phyloP scores from a whole-genome alignment of 1,140 invertebrate species.

The Brachionus paranguensis region DNA sequence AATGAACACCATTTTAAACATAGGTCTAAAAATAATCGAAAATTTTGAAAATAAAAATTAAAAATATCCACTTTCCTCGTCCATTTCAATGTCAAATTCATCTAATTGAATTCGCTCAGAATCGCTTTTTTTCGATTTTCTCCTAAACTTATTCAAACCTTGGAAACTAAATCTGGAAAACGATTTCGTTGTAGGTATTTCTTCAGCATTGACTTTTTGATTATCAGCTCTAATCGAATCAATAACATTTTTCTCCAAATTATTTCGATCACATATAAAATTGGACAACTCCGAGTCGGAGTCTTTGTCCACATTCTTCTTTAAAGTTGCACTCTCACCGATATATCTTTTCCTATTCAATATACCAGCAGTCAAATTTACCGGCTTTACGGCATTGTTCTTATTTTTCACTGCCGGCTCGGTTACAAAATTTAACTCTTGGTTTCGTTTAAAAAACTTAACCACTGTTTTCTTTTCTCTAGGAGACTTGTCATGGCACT shows the following conservation, averaged over 20 bases:
- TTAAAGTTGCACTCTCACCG: neutral
- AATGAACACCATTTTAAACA: neutral
- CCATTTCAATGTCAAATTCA: conserved; percentile 4
- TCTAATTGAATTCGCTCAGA: neutral
- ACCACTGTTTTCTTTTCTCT: conserved; percentile 2
- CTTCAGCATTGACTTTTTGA: neutral
- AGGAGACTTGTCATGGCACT: neutral
- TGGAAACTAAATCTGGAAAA: neutral
- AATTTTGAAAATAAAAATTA: neutral
- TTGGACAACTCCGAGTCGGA: neutral
- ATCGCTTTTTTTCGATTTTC: neutral
- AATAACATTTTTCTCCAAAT: neutral
- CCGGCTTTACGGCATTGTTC: neutral
- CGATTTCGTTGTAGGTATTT: neutral
- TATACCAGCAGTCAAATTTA: neutral
- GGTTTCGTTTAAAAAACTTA: neutral
- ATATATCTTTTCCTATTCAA: neutral
- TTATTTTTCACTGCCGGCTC: neutral
- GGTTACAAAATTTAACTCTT: neutral
- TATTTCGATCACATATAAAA: neutral
- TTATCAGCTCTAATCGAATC: neutral
- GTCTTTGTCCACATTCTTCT: neutral
- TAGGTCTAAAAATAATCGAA: neutral
- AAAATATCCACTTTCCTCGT: neutral
- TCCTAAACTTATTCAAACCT: neutral